Conservation (phyloP, 1,140 invertebrate species). For the Bicyclus anynana region DNA sequence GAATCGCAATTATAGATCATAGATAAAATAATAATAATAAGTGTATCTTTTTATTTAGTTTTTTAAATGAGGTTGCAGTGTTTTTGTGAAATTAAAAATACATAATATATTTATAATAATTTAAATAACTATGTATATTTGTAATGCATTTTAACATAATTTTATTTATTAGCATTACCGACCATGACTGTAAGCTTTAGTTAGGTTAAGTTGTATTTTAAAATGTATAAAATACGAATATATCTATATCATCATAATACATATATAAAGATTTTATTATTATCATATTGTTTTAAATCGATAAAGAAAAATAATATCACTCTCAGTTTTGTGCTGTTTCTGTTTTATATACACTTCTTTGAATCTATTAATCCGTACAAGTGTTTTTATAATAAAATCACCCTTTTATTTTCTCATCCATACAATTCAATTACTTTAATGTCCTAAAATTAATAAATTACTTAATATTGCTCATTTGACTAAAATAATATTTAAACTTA, state of each 20-base stretch:
- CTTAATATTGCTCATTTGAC: no score
- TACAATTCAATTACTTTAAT: no score
- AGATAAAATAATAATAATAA: no score
- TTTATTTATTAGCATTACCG: slow-evolving; percentile 16
- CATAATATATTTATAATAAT: not conserved
- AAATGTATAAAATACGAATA: slow-evolving; percentile 9
- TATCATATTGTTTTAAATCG: slow-evolving; percentile 2
- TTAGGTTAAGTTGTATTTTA: slow-evolving; percentile 35
- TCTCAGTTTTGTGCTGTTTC: no score
- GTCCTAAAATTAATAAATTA: no score
- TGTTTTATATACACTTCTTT: no score
- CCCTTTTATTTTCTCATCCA: no score
- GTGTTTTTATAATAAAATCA: no score
- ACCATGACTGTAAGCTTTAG: slow-evolving; percentile 55
- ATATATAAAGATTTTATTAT: slow-evolving; percentile 5
- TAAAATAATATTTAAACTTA: no score
- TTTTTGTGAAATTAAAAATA: not conserved
- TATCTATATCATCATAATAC: not conserved
- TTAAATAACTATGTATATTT: not conserved
- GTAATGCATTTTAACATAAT: slow-evolving; percentile 13
- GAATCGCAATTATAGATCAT: not conserved
- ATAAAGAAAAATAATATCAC: not conserved
- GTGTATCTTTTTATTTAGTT: not conserved
- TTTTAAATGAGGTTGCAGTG: not conserved
- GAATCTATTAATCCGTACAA: no score